Evolutionary conservation across 2,797 vertebrate genomes (phyloP), one percentile per base, ranked within the genome.

Genomic region (Sparidentex hasta): DNA sequence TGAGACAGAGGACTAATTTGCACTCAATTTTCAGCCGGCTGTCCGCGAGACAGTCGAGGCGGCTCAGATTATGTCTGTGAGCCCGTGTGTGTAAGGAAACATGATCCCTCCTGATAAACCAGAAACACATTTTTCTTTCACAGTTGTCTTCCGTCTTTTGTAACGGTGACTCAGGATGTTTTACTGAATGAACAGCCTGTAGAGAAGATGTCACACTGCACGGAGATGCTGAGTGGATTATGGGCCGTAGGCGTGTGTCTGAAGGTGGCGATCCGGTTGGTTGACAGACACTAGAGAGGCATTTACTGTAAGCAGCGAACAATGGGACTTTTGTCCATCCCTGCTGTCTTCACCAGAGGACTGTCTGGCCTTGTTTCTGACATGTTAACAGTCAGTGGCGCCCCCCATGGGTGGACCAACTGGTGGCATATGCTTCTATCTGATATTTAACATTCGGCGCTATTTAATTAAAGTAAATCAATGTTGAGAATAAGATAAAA

Each of bases 1-100:
- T 76, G 69, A 88, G 85, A 84, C 81, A 71, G 67, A 81, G 65
- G 51, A 84, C 81, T 81, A 82, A 88, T 90, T 90, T 88, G 50
- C 75, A 77, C 83, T 90, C 76, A 82, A 84, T 91, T 84, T 80
- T 75, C 55, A 55, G 66, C 21, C 57, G 61, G 25, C 59, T 54
- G 48, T 62, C 65, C 71, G 44, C 8, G 7, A 72, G 55, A 75
- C 55, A 44, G 44, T 52, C 41, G 62, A 20, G 16, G 33, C 51
- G 56, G 41, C 75, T 76, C 51, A 65, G 23, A 68, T 68, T 55
- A 41, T 52, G 25, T 11, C 33, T 51, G 4, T 44, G 44, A 13
- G 27, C 41, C 58, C 20, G 0, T 51, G 50, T 48, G 13, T 23
- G 7, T 52, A 11, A 18, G 44, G 64, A 68, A 76, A 48, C 41